Evolutionary conservation across 2,113 vertebrate genomes (phyloP).

Genomic region (Aphyosemion australe): DNA sequence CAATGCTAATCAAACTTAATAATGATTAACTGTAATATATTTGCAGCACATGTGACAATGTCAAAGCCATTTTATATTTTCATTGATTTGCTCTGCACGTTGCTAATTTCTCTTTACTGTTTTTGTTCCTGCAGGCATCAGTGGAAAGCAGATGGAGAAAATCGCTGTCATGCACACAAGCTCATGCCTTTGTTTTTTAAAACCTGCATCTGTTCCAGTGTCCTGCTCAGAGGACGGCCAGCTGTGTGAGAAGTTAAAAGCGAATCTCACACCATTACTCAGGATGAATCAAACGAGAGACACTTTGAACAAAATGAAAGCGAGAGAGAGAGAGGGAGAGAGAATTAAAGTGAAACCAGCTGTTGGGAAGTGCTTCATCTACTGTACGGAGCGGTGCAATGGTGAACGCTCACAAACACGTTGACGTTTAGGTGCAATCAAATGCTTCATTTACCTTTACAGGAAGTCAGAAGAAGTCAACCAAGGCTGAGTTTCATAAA

Average conservation of each 20-base stretch:
- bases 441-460: conserved; percentile 72
- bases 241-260: conserved; percentile 69
- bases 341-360: conserved; percentile 85
- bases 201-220: conserved; percentile 52
- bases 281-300: conserved; percentile 88
- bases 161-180: conserved; percentile 24
- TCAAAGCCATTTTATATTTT: neutral
- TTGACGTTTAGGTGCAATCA: conserved; percentile 71
- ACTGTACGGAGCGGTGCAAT: conserved; percentile 54
- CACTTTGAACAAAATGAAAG: conserved; percentile 75
- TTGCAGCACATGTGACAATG: too few relatives aligned
- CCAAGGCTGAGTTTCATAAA: conserved; percentile 41
- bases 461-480: conserved; percentile 70
- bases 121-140: neutral
- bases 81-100: neutral
- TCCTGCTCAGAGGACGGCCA: conserved; percentile 48
- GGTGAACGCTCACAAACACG: conserved; percentile 37
- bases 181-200: conserved; percentile 18
- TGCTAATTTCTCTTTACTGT: neutral
- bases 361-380: conserved; percentile 81
- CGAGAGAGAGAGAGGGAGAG: conserved; percentile 68
- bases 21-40: too few relatives aligned
- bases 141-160: conserved; percentile 42
- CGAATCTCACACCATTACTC: conserved; percentile 86
- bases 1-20: too few relatives aligned